Base-by-base conservation (phyloP, 2,888 invertebrate genomes). In the Eupeodes luniger region DNA sequence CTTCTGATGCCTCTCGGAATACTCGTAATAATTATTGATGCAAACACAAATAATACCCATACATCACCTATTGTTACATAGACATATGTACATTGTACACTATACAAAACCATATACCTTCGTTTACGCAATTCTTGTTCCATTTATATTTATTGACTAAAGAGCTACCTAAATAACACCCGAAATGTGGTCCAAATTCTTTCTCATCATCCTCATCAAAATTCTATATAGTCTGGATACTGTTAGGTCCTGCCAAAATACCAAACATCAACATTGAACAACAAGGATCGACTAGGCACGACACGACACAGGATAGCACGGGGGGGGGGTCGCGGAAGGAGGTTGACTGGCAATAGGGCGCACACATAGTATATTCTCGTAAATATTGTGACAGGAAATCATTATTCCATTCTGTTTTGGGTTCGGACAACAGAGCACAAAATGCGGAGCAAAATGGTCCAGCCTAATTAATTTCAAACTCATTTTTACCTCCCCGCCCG, bases 101-200 rank as follows among this genome's bases (percentile, higher is more conserved):
- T 27, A 27, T 27, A 27, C 27, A 27, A 3, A 27, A 27, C 27
- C 27, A 27, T 27, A 27, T 27, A 27, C 27, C 27, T 27, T 27
- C 27, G 27, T 27, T 67, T 51, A 66, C 66, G 27, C 44, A 67
- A 36, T 78, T 74, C 83, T 74, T 78, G 74, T 83, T 83, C 83
- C 64, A 53, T 81, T 81, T 75, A 75, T 81, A 81, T 81, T 81
- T 75, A 75, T 81, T 81, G 81, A 75, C 74, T 75, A 57, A 34
- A 72, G 53, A 62, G 61, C 67, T 72, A 72, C 72, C 67, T 78
- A 83, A 83, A 83, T 83, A 83, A 83, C 78, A 78, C 67, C 14
- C 4, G 44, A 66, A 79, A 78, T 83, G 78, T 83, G 61, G 78
- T 72, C 12, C 66, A 83, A 57, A 74, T 59, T 74, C 72, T 16